Base-by-base conservation (phyloP, 2,113 vertebrate genomes). In the Tragelaphus imberbis region DNA sequence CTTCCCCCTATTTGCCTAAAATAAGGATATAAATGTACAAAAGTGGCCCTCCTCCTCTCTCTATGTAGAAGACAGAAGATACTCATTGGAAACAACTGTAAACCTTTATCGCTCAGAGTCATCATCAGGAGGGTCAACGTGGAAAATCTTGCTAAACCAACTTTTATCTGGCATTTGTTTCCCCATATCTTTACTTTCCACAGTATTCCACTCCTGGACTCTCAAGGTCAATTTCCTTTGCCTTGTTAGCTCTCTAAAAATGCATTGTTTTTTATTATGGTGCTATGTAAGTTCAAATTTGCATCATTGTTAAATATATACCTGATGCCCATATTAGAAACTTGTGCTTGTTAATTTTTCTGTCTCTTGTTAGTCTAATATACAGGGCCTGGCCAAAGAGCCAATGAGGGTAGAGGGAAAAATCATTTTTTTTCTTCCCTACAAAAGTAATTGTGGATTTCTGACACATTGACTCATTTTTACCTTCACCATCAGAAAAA, bases 201-300 rank as follows among this genome's bases (percentile, higher is more conserved):
- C 11, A 49, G 1, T 63, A 56, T 75, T 16, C 23, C 7, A 15
- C 0, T 1, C 23, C 10, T 47, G 27, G 33, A 81, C 63, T 23
- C 28, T 61, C 82, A 88, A 89, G 58, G 58, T 36, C 2, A 25
- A 28, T 95, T 47, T 53, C 5, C 6, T 93, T 91, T 51, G 6
- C 23, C 27, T 88, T 86, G 27, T 84, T 47, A 82, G 17, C 65
- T 58, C 28, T 84, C n/a, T 88, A 44, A 94, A 82, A 88, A n/a
- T 63, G 1, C 21, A n/a, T 84, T 75, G 1, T 55, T 77, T 49
- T 71, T 94, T 55, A 9, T 51, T 65, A 65, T 51, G 3, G 44
- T 87, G 17, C 25, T 65, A 8, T 14, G 2, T 71, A 96, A 84
- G 5, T 30, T 16, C 28, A 79, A 53, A 7, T 77, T 95, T 2